These are phyloP conservation scores for Drosophila yakuba DNA, from an alignment of 1,140 invertebrate species.

Conservation along the genomic window DNA sequence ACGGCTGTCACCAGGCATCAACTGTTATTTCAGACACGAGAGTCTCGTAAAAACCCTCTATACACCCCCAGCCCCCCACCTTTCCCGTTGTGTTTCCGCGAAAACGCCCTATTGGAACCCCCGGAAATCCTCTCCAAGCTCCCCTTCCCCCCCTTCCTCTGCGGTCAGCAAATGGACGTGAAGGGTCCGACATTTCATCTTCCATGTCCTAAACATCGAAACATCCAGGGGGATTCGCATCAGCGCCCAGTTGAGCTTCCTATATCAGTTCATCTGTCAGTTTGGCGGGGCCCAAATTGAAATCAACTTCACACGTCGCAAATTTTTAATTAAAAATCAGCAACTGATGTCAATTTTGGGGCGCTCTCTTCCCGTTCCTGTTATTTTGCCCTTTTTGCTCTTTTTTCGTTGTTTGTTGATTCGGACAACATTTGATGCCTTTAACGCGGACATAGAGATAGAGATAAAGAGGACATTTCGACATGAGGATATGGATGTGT, in stretches of 20 bases:
- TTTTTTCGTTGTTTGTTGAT: constrained; percentile 29
- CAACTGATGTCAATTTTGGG: constrained; percentile 77
- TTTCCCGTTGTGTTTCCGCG: background rate
- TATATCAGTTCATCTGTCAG: constrained; percentile 48
- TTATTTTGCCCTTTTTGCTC: background rate
- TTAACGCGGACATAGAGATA: constrained; percentile 45
- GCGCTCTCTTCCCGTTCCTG: background rate
- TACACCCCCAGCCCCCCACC: background rate
- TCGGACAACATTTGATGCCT: constrained; percentile 77
- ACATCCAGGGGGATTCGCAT: constrained; percentile 18
- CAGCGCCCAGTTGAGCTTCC: background rate
- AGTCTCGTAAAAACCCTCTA: background rate
- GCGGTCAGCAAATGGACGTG: constrained; percentile 39
- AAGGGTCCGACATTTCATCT: constrained; percentile 34
- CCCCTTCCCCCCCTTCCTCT: background rate
- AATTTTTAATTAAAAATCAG: constrained; percentile 84
- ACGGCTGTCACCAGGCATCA: constrained; percentile 63
- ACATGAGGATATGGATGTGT: constrained; percentile 25
- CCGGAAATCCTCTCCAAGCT: background rate
- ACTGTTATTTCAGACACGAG: constrained; percentile 53
- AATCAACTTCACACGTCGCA: constrained; percentile 83
- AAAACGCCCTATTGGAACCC: background rate
- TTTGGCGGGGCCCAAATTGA: constrained; percentile 62
- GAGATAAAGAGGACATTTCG: constrained; percentile 8
- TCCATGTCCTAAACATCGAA: constrained; percentile 3